phyloP scores from a whole-genome alignment of 2,797 vertebrate genomes.

The Erethizon dorsatum region DNA sequence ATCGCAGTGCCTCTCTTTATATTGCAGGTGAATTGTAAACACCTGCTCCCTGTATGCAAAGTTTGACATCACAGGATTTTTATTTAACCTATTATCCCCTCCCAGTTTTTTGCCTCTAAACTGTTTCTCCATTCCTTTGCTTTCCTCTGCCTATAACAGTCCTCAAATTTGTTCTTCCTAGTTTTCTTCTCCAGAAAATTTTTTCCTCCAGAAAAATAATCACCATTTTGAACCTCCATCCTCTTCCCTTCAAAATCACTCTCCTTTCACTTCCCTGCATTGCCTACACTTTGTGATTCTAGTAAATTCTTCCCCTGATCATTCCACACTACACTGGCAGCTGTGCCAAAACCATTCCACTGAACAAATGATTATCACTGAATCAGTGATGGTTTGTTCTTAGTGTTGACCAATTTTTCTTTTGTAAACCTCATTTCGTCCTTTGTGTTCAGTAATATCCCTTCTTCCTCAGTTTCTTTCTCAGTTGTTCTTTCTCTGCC shows the following conservation, averaged over 20 bases:
- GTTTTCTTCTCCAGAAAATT: too few relatives aligned
- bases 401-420: not conserved
- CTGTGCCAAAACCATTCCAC: not conserved
- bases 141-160: not conserved
- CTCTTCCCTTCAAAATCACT: not conserved
- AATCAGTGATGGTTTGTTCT: not conserved
- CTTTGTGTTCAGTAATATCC: not conserved
- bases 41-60: not conserved
- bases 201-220: not conserved
- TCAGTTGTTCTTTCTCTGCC: not conserved
- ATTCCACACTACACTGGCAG: not conserved
- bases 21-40: not conserved
- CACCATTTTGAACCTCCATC: not conserved
- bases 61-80: not conserved
- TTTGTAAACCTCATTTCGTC: not conserved
- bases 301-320: not conserved
- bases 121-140: not conserved
- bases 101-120: not conserved
- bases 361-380: not conserved
- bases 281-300: not conserved
- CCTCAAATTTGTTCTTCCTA: not conserved
- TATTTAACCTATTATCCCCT: not conserved
- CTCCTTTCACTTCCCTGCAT: not conserved
- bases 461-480: not conserved
- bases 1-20: not conserved